Evolutionary conservation across 1,140 invertebrate species (phyloP), one percentile per base, ranked within the genome.

Genomic region (Zaprionus camerounensis): DNA sequence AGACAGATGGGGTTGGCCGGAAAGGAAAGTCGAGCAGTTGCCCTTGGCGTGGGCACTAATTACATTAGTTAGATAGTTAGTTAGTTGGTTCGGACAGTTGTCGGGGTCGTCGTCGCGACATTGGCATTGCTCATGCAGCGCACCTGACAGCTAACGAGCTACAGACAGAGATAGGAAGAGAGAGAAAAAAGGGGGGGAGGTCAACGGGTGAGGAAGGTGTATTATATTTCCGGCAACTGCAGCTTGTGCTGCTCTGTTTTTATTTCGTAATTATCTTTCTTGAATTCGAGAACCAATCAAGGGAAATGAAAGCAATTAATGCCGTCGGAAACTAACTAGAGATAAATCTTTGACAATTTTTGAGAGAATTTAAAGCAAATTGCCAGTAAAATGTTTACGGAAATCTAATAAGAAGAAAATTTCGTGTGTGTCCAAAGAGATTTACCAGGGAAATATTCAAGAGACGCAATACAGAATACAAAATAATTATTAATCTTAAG

Each of bases 181-280:
- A 6, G 31, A 13, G 1, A 7, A 17, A 0, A 9, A 31, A 20
- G 28, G 22, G 28, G 11, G 56, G 2, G 20, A n/a, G n/a, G 17
- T 17, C 7, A 12, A 51, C 9, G 46, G 20, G 17, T 51, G 12
- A 13, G 46, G 7, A 13, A 51, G 46, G 63, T 34, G 51, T 66
- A 56, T 66, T 56, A 66, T 66, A 66, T 66, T 66, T 66, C 63
- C 15, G 49, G 44, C n/a, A 53, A 53, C 61, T 64, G 46, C 44
- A 53, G 61, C 61, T 15, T 17, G 4, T 17, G 41, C n/a, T 17
- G 41, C 24, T 2, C 34, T 61, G 22, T 61, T 28, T 44, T 24
- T 46, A 22, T 44, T 28, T 62, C 31, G 44, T 20, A 26, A 17
- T 62, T 61, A 41, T 62, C 22, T 44, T 46, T 26, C 22, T 46